Conservation (phyloP, 1,140 invertebrate species). For the Drosophila erecta region DNA sequence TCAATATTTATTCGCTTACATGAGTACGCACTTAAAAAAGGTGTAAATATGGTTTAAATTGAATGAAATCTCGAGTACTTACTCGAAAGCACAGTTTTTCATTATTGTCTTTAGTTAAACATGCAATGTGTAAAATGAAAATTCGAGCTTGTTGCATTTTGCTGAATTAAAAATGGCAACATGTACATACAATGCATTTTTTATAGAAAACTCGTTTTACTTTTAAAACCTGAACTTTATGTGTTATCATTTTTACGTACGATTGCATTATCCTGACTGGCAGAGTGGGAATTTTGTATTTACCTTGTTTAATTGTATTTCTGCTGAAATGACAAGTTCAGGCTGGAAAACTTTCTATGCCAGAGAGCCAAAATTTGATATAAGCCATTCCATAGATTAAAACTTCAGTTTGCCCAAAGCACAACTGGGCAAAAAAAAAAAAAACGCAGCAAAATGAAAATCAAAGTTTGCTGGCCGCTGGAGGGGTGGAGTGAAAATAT, state of each 20-base stretch:
- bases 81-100: neutral
- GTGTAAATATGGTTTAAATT: neutral
- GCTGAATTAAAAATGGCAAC: neutral
- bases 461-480: constrained; percentile 25
- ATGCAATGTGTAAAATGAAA: neutral
- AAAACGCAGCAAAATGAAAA: constrained; percentile 16
- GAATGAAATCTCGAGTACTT: neutral
- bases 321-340: constrained; percentile 26
- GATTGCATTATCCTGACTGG: neutral
- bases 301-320: constrained; percentile 2
- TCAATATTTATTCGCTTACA: neutral
- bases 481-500: constrained; percentile 41
- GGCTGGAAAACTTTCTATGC: constrained; percentile 17
- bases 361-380: constrained; percentile 25
- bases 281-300: neutral
- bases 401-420: constrained; percentile 15
- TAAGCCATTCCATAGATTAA: constrained; percentile 42
- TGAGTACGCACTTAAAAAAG: neutral
- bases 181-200: neutral
- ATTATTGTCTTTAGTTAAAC: neutral
- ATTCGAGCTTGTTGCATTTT: neutral
- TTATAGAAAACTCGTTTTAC: neutral
- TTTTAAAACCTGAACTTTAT: neutral
- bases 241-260: neutral
- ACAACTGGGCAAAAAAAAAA: neutral